Percentiles rank a stretch among this genome's conserved stretches.
phyloP scores from a whole-genome alignment of 2,113 vertebrate genomes.

The Lota lota region DNA sequence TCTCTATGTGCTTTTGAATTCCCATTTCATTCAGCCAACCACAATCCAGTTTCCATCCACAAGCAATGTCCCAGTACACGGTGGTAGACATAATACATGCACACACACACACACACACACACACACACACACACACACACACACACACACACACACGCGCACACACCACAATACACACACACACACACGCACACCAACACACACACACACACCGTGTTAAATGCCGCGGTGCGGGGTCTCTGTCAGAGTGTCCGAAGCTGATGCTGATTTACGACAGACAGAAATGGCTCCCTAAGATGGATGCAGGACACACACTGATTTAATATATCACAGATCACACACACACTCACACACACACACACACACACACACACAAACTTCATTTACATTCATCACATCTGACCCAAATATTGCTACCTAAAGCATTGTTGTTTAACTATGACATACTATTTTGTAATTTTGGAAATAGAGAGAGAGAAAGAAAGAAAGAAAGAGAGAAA shows the following conservation, averaged over 20 bases:
- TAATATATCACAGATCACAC: conserved; percentile 62
- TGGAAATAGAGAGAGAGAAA: neutral
- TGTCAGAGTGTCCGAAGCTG: conserved; percentile 58
- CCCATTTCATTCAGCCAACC: no score
- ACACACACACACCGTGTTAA: conserved; percentile 24
- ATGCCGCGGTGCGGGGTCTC: conserved; percentile 44
- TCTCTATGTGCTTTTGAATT: no score
- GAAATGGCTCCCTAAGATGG: conserved; percentile 60
- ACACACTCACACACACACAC: neutral
- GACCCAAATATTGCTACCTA: no score
- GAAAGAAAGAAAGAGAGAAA: neutral
- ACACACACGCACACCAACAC: conserved; percentile 15
- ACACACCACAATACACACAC: neutral
- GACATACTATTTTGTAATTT: no score
- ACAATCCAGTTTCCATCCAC: no score
- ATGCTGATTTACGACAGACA: conserved; percentile 60
- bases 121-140: neutral
- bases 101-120: no score
- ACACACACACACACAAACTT: conserved; percentile 19
- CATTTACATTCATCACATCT: conserved; percentile 2
- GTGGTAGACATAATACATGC: no score
- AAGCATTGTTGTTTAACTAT: no score
- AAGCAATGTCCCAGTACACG: no score
- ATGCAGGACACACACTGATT: conserved; percentile 62
- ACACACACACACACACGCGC: neutral